Evolutionary conservation across 2,888 invertebrate genomes (phyloP), one percentile per base, ranked within the genome.

Genomic region (Epistrophella euchroma): DNA sequence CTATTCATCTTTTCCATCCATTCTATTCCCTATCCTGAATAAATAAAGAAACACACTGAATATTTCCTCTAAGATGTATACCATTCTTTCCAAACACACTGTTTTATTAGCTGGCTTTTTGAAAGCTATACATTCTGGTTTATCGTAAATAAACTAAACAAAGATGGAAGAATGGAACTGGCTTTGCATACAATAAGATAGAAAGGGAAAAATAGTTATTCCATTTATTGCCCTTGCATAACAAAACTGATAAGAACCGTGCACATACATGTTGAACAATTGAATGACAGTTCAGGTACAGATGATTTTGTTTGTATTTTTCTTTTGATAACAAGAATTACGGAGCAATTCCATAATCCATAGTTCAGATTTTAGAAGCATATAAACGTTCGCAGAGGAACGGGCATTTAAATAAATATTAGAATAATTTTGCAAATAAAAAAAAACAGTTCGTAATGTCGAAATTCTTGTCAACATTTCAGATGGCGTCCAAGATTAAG

Each of bases 401-500:
- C 47, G 74, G 25, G 66, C 50, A 74, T 84, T 79, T 71, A 52
- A 40, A 72, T 62, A 19, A 11, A 28, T 58, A 15, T 35, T 7
- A 68, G 2, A 19, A 11, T 11, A 32, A 50, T 32, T 32, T 25
- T 37, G 10, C 17, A 43, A 19, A 52, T n/a, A 70, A 64, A 35
- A 32, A 37, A 15, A 37, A 37, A 32, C 40, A 11, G 13, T 71
- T 73, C 17, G 22, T 77, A 81, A 88, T 85, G 79, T 50, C 76
- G 60, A 62, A 62, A 66, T 86, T 86, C 15, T 81, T 86, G 45
- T 62, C 64, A 60, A 78, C 88, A 73, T 88, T 89, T 88, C 90
- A 92, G 91, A 93, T 93, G 92, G 90, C 92, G 55, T 90, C 89
- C 89, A 96, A 96, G 93, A 95, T 96, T 88, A 95, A 96, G 93